Percentiles rank a stretch among this genome's conserved stretches.
Evolutionary conservation across 2,888 invertebrate genomes (phyloP).

Genomic region (Erebia ligea): DNA sequence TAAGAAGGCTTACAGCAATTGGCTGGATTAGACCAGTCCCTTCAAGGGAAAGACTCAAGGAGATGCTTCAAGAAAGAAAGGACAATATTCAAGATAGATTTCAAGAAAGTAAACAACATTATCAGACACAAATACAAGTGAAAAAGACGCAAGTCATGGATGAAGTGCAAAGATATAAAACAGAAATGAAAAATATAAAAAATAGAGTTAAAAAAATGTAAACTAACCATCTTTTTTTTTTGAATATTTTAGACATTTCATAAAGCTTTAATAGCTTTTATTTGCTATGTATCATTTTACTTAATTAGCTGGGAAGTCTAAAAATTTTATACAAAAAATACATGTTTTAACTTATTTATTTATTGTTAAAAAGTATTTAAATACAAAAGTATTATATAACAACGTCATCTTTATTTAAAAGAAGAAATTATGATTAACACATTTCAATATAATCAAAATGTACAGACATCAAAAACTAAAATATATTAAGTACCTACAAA

Average conservation of each 20-base stretch:
- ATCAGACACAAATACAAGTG: constrained; percentile 70
- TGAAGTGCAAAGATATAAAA: constrained; percentile 77
- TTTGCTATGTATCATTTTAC: constrained; percentile 13
- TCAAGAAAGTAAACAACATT: constrained; percentile 79
- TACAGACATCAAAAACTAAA: constrained; percentile 62
- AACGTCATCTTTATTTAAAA: constrained; percentile 44
- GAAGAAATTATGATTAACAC: constrained; percentile 64
- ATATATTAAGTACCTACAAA: constrained; percentile 77
- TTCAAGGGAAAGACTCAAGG: constrained; percentile 84
- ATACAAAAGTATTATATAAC: constrained; percentile 61
- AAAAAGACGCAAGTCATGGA: constrained; percentile 75
- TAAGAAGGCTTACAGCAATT: constrained; percentile 89
- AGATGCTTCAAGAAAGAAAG: constrained; percentile 84
- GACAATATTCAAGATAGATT: constrained; percentile 85
- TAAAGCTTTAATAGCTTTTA: neutral
- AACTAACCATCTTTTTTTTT: constrained; percentile 31
- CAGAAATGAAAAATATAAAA: constrained; percentile 76
- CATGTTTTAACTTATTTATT: constrained; percentile 59
- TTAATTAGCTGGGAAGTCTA: constrained; percentile 29
- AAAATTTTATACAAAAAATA: constrained; percentile 32
- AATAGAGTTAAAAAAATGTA: constrained; percentile 73
- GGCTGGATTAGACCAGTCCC: constrained; percentile 94
- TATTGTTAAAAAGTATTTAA: constrained; percentile 66
- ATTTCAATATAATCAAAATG: constrained; percentile 69
- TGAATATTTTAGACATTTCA: neutral